Evolutionary conservation across 2,888 invertebrate genomes (phyloP).

Genomic region (Cheilosia soror): DNA sequence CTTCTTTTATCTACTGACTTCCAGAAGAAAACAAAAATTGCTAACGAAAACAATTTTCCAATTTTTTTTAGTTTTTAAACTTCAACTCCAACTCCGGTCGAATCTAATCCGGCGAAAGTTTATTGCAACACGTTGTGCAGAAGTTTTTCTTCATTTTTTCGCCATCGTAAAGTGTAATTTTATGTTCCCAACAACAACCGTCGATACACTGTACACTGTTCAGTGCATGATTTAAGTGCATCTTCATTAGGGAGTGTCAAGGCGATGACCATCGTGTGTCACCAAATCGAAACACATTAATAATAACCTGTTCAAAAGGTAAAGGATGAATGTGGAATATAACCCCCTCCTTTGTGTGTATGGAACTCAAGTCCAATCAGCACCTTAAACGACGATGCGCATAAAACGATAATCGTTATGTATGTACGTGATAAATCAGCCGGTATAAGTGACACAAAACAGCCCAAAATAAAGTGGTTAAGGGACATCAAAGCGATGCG

Average conservation of each 20-base stretch:
- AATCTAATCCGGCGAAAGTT: constrained; percentile 36
- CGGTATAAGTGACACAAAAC: constrained; percentile 58
- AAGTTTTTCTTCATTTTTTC: constrained; percentile 1
- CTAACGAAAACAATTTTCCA: constrained; percentile 4
- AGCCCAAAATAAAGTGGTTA: constrained; percentile 67
- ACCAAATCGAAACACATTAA: constrained; percentile 55
- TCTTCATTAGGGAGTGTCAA: constrained; percentile 69
- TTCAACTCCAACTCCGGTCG: constrained; percentile 2
- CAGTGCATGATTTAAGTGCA: constrained; percentile 51
- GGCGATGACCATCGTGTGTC: constrained; percentile 58
- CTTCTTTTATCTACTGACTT: constrained; percentile 24
- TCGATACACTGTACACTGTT: constrained; percentile 15
- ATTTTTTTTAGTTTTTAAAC: not conserved
- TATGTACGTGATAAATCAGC: constrained; percentile 52
- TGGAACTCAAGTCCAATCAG: constrained; percentile 40
- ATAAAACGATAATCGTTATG: constrained; percentile 43
- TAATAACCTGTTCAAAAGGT: constrained; percentile 52
- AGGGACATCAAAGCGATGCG: constrained; percentile 49
- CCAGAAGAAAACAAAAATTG: constrained; percentile 16
- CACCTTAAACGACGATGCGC: constrained; percentile 61
- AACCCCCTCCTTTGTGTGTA: not conserved
- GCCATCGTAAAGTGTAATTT: constrained; percentile 11
- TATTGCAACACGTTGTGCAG: constrained; percentile 22
- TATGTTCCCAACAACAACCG: constrained; percentile 24
- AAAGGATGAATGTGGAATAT: constrained; percentile 20